Evolutionary conservation across 2,888 invertebrate genomes (phyloP).

Genomic region (Auanema sp.): DNA sequence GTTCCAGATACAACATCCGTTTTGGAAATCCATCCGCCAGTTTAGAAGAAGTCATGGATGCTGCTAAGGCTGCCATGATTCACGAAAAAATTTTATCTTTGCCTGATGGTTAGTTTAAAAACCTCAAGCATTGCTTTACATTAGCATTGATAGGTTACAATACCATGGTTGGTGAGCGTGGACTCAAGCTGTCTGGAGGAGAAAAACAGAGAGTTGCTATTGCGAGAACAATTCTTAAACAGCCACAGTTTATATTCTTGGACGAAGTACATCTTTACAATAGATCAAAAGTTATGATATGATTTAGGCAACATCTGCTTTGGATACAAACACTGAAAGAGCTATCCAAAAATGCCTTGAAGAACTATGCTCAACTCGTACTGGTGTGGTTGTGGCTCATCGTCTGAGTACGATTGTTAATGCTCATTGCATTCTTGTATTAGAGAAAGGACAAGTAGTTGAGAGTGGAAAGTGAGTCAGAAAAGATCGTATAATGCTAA

Average conservation of each 20-base stretch:
- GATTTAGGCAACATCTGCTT: slow-evolving; percentile 74
- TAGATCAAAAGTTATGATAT: not conserved
- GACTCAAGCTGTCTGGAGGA: slow-evolving; percentile 89
- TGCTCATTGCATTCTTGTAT: slow-evolving; percentile 88
- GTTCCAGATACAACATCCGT: slow-evolving; percentile 83
- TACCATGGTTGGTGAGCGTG: slow-evolving; percentile 83
- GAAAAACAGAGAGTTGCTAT: slow-evolving; percentile 97
- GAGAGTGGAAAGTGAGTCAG: slow-evolving; percentile 80
- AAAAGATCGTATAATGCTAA: not conserved
- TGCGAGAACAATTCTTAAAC: slow-evolving; percentile 88
- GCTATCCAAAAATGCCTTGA: slow-evolving; percentile 73
- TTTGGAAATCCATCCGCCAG: slow-evolving; percentile 82
- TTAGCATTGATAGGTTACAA: slow-evolving; percentile 64
- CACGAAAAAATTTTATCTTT: slow-evolving; percentile 88
- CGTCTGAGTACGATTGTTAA: slow-evolving; percentile 86
- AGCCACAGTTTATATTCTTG: slow-evolving; percentile 83
- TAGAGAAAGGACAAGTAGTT: slow-evolving; percentile 85
- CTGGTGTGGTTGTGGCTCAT: slow-evolving; percentile 88
- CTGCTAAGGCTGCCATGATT: slow-evolving; percentile 89
- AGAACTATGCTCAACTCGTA: slow-evolving; percentile 80
- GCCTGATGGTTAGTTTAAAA: slow-evolving; percentile 72
- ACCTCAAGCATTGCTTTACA: not conserved
- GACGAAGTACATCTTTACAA: slow-evolving; percentile 75
- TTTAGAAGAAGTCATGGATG: slow-evolving; percentile 81
- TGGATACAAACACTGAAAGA: slow-evolving; percentile 92